Percentiles rank a stretch among this genome's conserved stretches.
phyloP scores from a whole-genome alignment of 2,113 vertebrate species.

The Zosterops hypoxanthus region DNA sequence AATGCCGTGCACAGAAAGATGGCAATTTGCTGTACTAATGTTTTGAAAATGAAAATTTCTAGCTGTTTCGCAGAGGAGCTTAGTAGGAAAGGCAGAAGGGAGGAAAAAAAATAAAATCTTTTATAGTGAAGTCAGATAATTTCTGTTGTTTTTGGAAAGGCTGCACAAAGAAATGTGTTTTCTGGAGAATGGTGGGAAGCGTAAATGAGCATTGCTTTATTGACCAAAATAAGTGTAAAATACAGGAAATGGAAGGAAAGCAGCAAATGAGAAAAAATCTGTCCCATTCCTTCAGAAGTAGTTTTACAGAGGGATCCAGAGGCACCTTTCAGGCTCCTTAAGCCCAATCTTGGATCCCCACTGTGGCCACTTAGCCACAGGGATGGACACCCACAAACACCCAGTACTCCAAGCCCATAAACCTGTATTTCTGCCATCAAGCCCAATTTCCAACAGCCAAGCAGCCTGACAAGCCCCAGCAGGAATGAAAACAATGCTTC shows the following conservation, averaged over 20 bases:
- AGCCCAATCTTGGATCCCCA: fast-evolving
- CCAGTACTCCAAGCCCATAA: neutral
- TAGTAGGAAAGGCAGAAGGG: constrained; percentile 53
- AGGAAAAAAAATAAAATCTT: neutral
- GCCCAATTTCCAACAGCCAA: neutral
- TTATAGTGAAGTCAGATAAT: constrained; percentile 20
- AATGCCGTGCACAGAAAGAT: constrained; percentile 69
- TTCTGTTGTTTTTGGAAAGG: constrained; percentile 40
- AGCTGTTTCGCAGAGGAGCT: constrained; percentile 60
- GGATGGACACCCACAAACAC: neutral
- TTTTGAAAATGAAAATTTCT: constrained; percentile 78
- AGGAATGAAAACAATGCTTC: constrained; percentile 12
- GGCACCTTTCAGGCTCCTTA: neutral
- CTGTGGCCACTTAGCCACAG: neutral
- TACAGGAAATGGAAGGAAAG: neutral
- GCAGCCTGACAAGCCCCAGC: neutral
- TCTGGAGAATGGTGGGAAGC: neutral
- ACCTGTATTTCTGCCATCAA: neutral
- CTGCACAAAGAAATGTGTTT: constrained; percentile 1
- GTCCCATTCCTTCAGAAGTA: neutral
- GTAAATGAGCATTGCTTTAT: neutral
- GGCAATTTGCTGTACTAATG: constrained; percentile 73
- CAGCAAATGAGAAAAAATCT: neutral
- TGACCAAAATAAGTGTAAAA: constrained; percentile 18
- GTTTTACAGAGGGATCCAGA: neutral